These are phyloP conservation scores for Saxidomus purpurata DNA, from an alignment of 1,140 invertebrate genomes.

Conservation along the genomic window DNA sequence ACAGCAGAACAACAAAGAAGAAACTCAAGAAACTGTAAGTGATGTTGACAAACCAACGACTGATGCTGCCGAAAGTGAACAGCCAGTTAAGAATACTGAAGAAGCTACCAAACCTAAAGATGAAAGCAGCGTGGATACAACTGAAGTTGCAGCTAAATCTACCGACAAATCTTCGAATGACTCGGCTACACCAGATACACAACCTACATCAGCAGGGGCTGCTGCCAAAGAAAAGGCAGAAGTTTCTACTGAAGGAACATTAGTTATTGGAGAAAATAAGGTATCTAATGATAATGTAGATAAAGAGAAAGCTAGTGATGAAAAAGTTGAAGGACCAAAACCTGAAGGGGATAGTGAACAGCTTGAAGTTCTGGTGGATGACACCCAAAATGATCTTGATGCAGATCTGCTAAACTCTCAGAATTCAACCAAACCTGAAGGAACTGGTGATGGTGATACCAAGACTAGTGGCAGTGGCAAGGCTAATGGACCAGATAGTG, in stretches of 20 bases:
- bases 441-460: background rate
- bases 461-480: background rate
- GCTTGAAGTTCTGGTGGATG: constrained; percentile 63
- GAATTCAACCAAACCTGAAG: constrained; percentile 18
- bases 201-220: background rate
- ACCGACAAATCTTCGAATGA: background rate
- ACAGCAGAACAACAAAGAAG: background rate
- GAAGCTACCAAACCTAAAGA: background rate
- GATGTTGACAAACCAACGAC: constrained; percentile 8
- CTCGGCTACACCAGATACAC: background rate
- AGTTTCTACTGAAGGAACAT: background rate
- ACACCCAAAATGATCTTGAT: constrained; percentile 64
- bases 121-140: background rate
- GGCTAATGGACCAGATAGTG: background rate
- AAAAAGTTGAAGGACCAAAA: constrained; percentile 43
- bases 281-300: background rate
- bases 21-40: background rate
- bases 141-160: background rate
- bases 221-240: background rate
- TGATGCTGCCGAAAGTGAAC: background rate
- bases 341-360: constrained; percentile 61
- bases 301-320: constrained; percentile 24
- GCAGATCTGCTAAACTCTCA: constrained; percentile 59
- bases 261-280: background rate
- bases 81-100: background rate